Evolutionary conservation across 2,113 vertebrate species (phyloP).

Genomic region (Shinisaurus crocodilurus): DNA sequence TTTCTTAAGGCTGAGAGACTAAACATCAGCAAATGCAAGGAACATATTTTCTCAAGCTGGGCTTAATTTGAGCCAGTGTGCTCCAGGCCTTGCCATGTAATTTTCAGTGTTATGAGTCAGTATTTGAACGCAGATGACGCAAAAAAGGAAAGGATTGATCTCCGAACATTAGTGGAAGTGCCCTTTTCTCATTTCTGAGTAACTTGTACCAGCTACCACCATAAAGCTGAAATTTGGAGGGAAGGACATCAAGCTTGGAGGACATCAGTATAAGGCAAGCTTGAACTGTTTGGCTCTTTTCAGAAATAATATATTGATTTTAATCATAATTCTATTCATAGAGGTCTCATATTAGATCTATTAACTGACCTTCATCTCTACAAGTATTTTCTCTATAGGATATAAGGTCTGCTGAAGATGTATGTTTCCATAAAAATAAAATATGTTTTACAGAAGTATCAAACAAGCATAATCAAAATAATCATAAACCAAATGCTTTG

Average conservation of each 20-base stretch:
- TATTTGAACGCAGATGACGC: not conserved
- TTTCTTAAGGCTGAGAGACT: not conserved
- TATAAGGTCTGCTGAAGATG: not conserved
- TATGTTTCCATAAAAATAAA: slow-evolving; percentile 11
- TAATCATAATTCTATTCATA: not conserved
- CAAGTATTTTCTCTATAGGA: not conserved
- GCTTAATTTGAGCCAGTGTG: not conserved
- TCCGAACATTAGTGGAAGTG: not conserved
- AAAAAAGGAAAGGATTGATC: not conserved
- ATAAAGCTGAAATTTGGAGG: not conserved
- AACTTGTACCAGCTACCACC: not conserved
- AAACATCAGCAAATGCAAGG: not conserved
- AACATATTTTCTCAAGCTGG: not conserved
- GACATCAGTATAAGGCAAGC: not conserved
- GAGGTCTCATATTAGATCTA: not conserved
- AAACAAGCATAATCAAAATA: slow-evolving; percentile 14
- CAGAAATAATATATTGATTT: not conserved
- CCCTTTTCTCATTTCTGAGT: not conserved
- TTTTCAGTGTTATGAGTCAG: not conserved
- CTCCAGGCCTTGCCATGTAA: not conserved
- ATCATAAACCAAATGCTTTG: not conserved
- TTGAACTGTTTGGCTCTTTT: not conserved
- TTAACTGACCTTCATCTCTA: not conserved
- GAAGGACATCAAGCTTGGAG: not conserved
- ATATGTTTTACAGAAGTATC: not conserved